Conservation (phyloP, 2,113 vertebrate genomes). For the Antidorcas marsupialis region DNA sequence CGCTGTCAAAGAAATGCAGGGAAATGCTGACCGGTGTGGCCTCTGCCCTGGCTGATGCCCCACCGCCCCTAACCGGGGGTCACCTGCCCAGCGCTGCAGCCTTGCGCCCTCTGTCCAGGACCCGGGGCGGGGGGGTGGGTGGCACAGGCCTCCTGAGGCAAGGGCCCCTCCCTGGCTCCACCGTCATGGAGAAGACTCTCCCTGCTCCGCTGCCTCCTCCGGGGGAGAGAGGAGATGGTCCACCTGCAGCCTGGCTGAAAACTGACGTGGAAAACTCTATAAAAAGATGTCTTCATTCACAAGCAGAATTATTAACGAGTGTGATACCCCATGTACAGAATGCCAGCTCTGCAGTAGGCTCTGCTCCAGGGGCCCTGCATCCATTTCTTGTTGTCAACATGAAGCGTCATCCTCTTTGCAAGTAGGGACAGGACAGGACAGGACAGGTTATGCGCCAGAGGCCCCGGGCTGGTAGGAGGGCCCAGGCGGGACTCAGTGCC, state of each 20-base stretch:
- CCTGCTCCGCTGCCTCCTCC: not conserved
- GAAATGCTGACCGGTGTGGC: not conserved
- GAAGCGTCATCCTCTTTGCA: not conserved
- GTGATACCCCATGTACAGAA: not conserved
- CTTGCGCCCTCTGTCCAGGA: not conserved
- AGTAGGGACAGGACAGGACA: not conserved
- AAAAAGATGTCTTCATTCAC: not conserved
- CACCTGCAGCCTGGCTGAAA: not conserved
- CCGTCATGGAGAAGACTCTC: not conserved
- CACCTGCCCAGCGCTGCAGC: not conserved
- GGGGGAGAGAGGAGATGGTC: not conserved
- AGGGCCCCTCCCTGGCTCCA: not conserved
- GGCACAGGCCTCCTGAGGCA: not conserved
- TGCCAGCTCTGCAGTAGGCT: not conserved
- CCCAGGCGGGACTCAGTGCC: no score
- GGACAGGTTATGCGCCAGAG: not conserved
- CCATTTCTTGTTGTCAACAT: not conserved
- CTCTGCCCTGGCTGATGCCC: not conserved
- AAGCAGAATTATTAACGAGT: not conserved
- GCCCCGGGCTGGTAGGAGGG: not conserved
- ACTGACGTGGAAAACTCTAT: not conserved
- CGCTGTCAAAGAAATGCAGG: not conserved
- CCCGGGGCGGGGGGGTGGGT: not conserved
- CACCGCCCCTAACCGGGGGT: accelerated
- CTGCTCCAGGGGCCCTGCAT: not conserved